Percentiles rank a stretch among this genome's conserved stretches.
Evolutionary conservation across 1,140 invertebrate species (phyloP).

Genomic region (Drosophila tsacasi): DNA sequence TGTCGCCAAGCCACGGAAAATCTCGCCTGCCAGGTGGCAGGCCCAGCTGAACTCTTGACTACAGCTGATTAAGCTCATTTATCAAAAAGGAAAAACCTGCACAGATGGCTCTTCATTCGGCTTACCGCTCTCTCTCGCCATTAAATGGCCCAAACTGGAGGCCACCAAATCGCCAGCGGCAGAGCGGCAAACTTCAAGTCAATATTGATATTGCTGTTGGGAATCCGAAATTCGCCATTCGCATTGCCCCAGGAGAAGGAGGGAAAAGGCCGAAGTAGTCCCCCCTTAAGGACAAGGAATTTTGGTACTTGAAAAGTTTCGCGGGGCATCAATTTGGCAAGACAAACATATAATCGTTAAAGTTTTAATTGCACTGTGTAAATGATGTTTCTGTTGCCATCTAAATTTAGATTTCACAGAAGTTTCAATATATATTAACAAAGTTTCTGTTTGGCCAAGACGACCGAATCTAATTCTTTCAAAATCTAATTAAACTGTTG

Average conservation of each 20-base stretch:
- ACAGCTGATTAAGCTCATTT: conserved; percentile 73
- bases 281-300: conserved; percentile 25
- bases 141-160: conserved; percentile 29
- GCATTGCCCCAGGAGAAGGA: not conserved
- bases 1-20: conserved; percentile 8
- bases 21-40: conserved; percentile 21
- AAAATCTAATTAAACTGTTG: conserved; percentile 36
- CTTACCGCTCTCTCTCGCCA: conserved; percentile 7
- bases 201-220: conserved; percentile 65
- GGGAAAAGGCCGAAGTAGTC: not conserved
- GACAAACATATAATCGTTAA: conserved; percentile 72
- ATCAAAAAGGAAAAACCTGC: conserved; percentile 43
- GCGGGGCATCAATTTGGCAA: conserved; percentile 49
- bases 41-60: conserved; percentile 40
- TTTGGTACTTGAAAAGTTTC: conserved; percentile 57
- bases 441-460: conserved; percentile 12
- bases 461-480: conserved; percentile 14
- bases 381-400: conserved; percentile 48
- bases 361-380: conserved; percentile 66
- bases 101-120: conserved; percentile 1
- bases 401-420: conserved; percentile 32
- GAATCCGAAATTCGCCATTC: conserved; percentile 43
- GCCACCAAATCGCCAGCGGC: conserved; percentile 21
- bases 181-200: conserved; percentile 34
- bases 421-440: conserved; percentile 41